These are phyloP conservation scores for Drosophila stalkeri DNA, from an alignment of 2,888 invertebrate genomes.

Conservation along the genomic window DNA sequence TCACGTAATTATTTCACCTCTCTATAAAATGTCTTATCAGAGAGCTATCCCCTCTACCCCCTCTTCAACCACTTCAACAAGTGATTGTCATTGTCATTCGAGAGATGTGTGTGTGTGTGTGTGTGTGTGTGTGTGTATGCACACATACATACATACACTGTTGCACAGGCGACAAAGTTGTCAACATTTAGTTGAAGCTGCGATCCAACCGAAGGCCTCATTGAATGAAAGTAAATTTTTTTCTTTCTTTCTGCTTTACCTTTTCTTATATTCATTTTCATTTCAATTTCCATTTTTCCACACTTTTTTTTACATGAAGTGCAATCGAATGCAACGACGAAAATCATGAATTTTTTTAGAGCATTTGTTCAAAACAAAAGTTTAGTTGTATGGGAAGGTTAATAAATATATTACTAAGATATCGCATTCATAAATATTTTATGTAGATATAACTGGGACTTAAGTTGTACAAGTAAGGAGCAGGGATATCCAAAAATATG, in stretches of 20 bases:
- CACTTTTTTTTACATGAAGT: slow-evolving; percentile 32
- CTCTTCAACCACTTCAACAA: slow-evolving; percentile 11
- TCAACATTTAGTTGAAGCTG: slow-evolving; percentile 33
- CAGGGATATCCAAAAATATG: not conserved
- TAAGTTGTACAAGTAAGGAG: not conserved
- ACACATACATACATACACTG: slow-evolving; percentile 19
- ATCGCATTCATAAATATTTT: not conserved
- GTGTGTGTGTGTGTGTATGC: slow-evolving; percentile 23
- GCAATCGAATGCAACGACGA: slow-evolving; percentile 60
- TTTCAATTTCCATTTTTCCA: slow-evolving; percentile 29
- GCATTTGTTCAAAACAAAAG: slow-evolving; percentile 31
- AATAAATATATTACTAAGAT: not conserved
- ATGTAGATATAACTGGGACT: not conserved
- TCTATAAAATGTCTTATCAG: slow-evolving; percentile 53
- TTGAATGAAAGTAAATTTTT: slow-evolving; percentile 69
- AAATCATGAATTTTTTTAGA: slow-evolving; percentile 15
- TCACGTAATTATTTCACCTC: slow-evolving; percentile 63
- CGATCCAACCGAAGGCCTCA: slow-evolving; percentile 12
- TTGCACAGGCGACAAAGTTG: slow-evolving; percentile 25
- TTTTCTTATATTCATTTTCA: slow-evolving; percentile 14
- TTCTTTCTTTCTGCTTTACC: slow-evolving; percentile 9
- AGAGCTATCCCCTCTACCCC: not conserved
- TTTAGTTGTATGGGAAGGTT: not conserved
- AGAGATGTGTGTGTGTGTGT: slow-evolving; percentile 17
- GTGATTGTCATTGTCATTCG: slow-evolving; percentile 52